Base-by-base conservation (phyloP, 2,888 invertebrate species). In the Phytoseiulus persimilis region DNA sequence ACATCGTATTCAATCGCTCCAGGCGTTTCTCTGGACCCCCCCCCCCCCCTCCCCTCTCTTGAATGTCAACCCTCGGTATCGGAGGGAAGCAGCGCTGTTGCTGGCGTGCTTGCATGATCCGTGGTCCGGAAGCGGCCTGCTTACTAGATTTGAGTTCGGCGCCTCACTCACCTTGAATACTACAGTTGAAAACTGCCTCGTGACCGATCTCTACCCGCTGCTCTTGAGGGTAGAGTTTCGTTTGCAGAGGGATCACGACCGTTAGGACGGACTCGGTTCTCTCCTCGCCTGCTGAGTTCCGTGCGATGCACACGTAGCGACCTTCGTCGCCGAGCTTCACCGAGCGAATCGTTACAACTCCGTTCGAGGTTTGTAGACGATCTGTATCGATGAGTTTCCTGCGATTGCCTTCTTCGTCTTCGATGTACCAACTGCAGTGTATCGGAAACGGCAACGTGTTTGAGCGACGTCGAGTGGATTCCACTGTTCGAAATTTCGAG, bases 341-440 rank as follows among this genome's bases (percentile, higher is more conserved):
- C 28, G 87, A 28, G n/a, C 87, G 87, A 45, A 87, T 87, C n/a
- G 87, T 87, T 5, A 87, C 87, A 31, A 87, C 87, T 6, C 87
- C 87, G 32, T 87, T 87, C n/a, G 87, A 87, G 28, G 87, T 87
- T 45, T 87, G 87, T 39, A 87, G 87, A 33, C 87, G 87, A 87
- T 87, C 87, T 28, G 39, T 87, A 33, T 87, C 87, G n/a, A 45
- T 87, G n/a, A 87, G 45, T 33, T 87, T 87, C 39, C 87, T 33
- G n/a, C 87, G 31, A 32, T 87, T 87, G 32, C 87, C 87, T 39
- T 87, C 87, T 32, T 87, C 87, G 31, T 87, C 87, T 32, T 87
- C 87, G n/a, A 87, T 33, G 45, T 87, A 87, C 87, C 87, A 87
- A 32, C 87, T 87, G 87, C 45, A 14, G 45, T 9, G 6, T n/a